Evolutionary conservation across 92 coral and sea anemone species (phyloP).

Genomic region (Porites evermanni): DNA sequence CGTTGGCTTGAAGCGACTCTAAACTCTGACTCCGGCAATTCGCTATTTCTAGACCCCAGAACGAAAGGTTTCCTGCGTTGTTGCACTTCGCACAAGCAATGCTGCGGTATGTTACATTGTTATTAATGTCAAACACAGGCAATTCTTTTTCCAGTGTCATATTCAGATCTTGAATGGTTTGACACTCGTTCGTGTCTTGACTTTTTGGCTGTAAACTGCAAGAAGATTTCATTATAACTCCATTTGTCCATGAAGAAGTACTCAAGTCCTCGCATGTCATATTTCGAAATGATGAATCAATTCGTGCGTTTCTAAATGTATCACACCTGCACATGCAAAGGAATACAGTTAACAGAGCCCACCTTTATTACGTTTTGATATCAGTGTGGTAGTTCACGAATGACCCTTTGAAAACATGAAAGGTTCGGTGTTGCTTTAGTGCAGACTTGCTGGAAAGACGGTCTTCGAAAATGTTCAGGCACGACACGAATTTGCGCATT

Average conservation of each 20-base stretch:
- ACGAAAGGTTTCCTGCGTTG: background rate
- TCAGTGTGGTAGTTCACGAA: too few relatives aligned
- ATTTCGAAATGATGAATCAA: background rate
- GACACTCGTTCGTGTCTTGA: background rate
- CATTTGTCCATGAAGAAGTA: background rate
- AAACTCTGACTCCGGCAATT: background rate
- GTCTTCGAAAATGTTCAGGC: too few relatives aligned
- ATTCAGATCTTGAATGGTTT: background rate
- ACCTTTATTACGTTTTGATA: too few relatives aligned
- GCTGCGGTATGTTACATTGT: conserved; percentile 24
- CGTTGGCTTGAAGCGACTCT: background rate
- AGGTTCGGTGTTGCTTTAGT: too few relatives aligned
- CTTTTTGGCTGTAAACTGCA: background rate
- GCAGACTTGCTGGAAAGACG: too few relatives aligned
- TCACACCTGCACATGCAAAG: conserved; percentile 5
- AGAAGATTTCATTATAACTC: conserved; percentile 28
- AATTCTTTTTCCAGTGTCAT: conserved; percentile 10
- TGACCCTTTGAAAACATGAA: too few relatives aligned
- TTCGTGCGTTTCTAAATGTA: background rate
- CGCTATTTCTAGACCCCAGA: background rate
- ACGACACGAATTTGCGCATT: too few relatives aligned
- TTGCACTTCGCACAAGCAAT: background rate
- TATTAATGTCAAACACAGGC: background rate
- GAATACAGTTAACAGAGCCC: background rate
- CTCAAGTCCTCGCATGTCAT: conserved; percentile 6